phyloP scores from a whole-genome alignment of 2,113 vertebrate genomes.

The Lepidothrix coronata region DNA sequence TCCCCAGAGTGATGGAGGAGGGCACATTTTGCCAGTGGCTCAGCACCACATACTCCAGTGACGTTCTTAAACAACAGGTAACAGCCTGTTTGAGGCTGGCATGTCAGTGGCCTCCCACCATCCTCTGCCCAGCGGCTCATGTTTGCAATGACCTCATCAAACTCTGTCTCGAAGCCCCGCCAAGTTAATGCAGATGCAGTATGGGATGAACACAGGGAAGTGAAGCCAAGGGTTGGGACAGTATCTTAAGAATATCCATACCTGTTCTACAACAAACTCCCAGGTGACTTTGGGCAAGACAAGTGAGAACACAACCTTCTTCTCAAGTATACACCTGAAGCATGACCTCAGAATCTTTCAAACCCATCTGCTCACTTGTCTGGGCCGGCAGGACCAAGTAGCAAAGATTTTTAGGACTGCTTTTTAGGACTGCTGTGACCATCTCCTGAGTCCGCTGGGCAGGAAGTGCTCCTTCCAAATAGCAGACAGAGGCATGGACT shows the following conservation, averaged over 20 bases:
- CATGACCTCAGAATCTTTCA: background rate
- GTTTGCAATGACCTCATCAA: background rate
- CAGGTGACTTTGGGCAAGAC: background rate
- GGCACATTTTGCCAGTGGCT: background rate
- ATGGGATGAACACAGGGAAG: background rate
- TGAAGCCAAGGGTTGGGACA: background rate
- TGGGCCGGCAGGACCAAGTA: background rate
- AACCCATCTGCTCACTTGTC: background rate
- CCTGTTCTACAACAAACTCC: background rate
- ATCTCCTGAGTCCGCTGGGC: rapidly evolving
- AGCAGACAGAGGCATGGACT: rapidly evolving
- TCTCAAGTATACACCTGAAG: background rate
- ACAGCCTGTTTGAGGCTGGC: background rate
- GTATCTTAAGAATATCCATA: background rate
- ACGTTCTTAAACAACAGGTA: background rate
- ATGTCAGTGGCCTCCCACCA: background rate
- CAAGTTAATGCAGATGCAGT: background rate
- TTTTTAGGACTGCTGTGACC: background rate
- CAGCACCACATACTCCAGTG: background rate
- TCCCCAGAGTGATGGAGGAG: background rate
- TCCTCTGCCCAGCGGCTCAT: rapidly evolving
- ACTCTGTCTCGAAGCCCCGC: background rate
- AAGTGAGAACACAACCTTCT: background rate
- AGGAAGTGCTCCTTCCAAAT: background rate
- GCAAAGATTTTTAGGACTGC: background rate